Percentiles rank a stretch among this genome's conserved stretches.
Conservation (phyloP, 2,888 invertebrate species). For the Dynastes hyllus region DNA sequence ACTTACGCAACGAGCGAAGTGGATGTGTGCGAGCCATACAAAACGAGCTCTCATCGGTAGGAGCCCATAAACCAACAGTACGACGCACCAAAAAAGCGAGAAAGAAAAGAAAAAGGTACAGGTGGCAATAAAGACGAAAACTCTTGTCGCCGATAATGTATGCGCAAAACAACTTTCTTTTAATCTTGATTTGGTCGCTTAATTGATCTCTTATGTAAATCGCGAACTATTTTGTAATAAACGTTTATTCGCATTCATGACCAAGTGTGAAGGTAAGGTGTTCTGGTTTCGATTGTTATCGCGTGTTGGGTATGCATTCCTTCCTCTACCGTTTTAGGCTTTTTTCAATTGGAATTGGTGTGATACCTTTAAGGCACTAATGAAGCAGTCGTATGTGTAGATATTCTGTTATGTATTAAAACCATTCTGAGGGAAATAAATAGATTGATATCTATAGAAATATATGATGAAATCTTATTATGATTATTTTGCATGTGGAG, state of each 20-base stretch:
- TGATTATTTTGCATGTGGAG: no score
- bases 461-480: no score
- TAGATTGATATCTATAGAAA: no score
- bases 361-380: not conserved
- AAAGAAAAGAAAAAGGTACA: constrained; percentile 11
- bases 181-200: constrained; percentile 21
- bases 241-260: constrained; percentile 31
- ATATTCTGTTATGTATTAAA: not conserved
- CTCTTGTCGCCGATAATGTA: constrained; percentile 5
- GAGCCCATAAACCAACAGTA: not conserved
- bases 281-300: constrained; percentile 21
- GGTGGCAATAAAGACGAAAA: constrained; percentile 12
- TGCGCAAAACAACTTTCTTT: constrained; percentile 27
- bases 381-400: not conserved
- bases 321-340: constrained; percentile 13
- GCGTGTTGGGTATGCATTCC: constrained; percentile 5
- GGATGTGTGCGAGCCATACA: not conserved
- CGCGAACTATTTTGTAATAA: constrained; percentile 11
- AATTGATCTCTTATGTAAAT: constrained; percentile 32
- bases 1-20: constrained; percentile 8
- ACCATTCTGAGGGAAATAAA: not conserved
- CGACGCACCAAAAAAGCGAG: constrained; percentile 1
- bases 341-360: constrained; percentile 5
- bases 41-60: constrained; percentile 3
- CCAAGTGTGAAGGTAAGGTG: constrained; percentile 23